Conservation (phyloP, 2,888 invertebrate genomes). For the Nephrotoma guestfalica region DNA sequence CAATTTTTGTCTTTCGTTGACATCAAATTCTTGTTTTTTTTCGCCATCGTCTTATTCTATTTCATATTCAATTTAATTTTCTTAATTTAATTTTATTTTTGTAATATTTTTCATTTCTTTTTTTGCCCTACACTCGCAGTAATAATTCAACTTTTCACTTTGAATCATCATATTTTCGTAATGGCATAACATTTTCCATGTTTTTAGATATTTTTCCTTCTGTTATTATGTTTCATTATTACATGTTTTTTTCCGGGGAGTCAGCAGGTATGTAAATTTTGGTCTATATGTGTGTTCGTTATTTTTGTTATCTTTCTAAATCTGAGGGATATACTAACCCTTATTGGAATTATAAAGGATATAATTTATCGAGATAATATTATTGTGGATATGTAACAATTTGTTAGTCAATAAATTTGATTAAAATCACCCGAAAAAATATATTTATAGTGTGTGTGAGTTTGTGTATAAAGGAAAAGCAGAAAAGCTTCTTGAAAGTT, state of each 20-base stretch:
- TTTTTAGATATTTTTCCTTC: background rate
- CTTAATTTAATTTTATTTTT: background rate
- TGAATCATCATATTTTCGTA: background rate
- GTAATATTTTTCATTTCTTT: background rate
- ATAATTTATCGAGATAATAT: background rate
- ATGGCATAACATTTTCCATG: background rate
- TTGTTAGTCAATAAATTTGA: background rate
- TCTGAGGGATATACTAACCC: background rate
- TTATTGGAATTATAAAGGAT: background rate
- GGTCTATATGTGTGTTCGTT: background rate
- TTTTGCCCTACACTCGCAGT: background rate
- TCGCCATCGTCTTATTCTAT: background rate
- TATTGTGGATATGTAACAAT: background rate
- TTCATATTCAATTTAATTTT: background rate
- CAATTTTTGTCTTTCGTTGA: background rate
- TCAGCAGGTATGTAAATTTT: background rate
- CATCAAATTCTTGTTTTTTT: background rate
- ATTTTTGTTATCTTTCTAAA: background rate
- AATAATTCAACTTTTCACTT: background rate
- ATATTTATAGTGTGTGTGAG: background rate
- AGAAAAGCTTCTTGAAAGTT: background rate
- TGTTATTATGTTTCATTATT: background rate
- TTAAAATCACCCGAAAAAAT: background rate
- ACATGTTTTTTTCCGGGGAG: background rate
- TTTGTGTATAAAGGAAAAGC: background rate